Evolutionary conservation across 2,113 vertebrate species (phyloP).

Genomic region (Meleagris gallopavo): DNA sequence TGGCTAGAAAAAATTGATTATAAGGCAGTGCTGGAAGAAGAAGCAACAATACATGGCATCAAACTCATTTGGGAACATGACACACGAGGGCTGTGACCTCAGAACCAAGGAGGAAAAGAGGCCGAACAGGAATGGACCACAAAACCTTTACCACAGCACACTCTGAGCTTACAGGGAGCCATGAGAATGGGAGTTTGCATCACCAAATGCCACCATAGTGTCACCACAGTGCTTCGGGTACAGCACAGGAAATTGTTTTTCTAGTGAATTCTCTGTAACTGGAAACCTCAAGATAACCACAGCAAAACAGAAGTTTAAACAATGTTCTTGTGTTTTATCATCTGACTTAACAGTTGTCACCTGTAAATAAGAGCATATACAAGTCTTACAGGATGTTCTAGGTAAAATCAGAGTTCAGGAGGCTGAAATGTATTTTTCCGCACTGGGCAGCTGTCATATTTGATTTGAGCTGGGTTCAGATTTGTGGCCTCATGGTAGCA

Average conservation of each 20-base stretch:
- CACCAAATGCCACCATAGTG: accelerated
- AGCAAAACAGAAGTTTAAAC: neutral
- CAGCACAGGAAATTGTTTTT: neutral
- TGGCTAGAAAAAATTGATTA: neutral
- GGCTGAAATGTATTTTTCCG: neutral
- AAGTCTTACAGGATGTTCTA: neutral
- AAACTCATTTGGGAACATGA: neutral
- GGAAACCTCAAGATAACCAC: neutral
- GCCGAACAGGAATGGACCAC: accelerated
- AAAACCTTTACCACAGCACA: neutral
- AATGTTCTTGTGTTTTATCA: neutral
- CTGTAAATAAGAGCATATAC: neutral
- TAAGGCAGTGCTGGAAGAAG: neutral
- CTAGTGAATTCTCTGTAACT: neutral
- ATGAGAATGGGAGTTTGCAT: neutral
- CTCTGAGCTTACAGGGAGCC: neutral
- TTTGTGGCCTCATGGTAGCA: neutral
- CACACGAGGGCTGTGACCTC: neutral
- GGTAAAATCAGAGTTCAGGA: neutral
- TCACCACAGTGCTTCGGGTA: neutral
- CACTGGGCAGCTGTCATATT: neutral
- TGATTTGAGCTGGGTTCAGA: neutral
- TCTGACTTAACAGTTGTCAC: neutral
- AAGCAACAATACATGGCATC: neutral
- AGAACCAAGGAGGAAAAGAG: neutral